A percentile compares a stretch with the other conserved stretches of the same genome.
Conservation (phyloP, 2,888 invertebrate species). For the Hololepta plana region DNA sequence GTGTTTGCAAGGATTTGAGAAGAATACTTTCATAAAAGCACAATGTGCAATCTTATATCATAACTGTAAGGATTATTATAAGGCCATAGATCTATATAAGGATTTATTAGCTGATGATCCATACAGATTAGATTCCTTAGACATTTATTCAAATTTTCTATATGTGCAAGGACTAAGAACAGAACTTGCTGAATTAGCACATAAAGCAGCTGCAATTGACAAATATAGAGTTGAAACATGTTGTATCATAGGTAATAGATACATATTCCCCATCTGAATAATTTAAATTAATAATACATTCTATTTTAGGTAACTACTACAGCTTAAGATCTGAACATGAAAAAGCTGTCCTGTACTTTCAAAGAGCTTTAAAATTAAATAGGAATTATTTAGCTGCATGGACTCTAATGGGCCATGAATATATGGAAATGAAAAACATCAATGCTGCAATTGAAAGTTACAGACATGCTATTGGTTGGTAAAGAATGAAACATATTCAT, state of each 20-base stretch:
- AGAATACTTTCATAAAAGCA: conserved; percentile 75
- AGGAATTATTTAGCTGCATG: conserved; percentile 90
- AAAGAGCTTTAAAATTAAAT: conserved; percentile 82
- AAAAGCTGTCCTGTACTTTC: conserved; percentile 94
- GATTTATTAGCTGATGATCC: conserved; percentile 76
- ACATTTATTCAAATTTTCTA: conserved; percentile 88
- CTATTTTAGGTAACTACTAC: conserved; percentile 87
- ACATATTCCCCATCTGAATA: conserved; percentile 8
- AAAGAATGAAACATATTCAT: not conserved
- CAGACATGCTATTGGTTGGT: conserved; percentile 79
- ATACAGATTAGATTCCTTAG: conserved; percentile 86
- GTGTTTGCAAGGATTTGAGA: conserved; percentile 61
- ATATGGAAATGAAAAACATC: conserved; percentile 96
- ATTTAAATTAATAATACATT: too few relatives aligned
- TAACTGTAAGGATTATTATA: conserved; percentile 63
- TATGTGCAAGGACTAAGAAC: conserved; percentile 87
- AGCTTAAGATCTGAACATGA: conserved; percentile 90
- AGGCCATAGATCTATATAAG: conserved; percentile 71
- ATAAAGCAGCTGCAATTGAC: conserved; percentile 83
- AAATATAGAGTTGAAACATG: conserved; percentile 96
- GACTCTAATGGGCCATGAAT: conserved; percentile 98
- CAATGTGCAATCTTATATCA: conserved; percentile 88
- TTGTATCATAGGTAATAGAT: conserved; percentile 72
- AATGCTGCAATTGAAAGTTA: conserved; percentile 98
- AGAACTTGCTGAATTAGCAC: conserved; percentile 84